These are phyloP conservation scores for Trichonephila inaurata DNA, from an alignment of 1,140 invertebrate genomes.

Conservation along the genomic window DNA sequence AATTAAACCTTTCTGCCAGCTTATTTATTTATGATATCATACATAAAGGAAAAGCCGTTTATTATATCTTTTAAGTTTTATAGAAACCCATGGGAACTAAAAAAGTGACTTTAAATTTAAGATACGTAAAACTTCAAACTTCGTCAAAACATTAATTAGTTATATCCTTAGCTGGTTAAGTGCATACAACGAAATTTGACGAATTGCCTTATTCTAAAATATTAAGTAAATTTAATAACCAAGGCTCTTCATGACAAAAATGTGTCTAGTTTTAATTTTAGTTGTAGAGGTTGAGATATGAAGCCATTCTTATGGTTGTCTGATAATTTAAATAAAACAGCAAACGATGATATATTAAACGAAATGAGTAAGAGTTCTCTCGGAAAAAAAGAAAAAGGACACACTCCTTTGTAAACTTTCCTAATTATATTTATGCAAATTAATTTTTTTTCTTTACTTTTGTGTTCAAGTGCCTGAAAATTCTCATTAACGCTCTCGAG, in stretches of 20 bases:
- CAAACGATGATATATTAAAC: conserved; percentile 10
- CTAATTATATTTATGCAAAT: conserved; percentile 38
- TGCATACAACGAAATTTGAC: no score
- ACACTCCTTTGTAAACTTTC: background rate
- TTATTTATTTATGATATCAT: background rate
- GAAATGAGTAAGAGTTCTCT: background rate
- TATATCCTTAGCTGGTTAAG: background rate
- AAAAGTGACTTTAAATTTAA: background rate
- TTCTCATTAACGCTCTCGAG: conserved; percentile 14
- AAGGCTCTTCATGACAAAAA: background rate
- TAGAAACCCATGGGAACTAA: background rate
- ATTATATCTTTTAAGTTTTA: no score
- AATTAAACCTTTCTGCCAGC: background rate
- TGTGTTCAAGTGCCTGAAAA: background rate
- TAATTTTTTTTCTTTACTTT: background rate
- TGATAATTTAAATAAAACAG: background rate
- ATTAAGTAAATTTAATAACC: background rate
- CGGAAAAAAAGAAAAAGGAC: no score
- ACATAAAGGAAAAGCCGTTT: background rate
- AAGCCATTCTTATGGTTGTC: background rate
- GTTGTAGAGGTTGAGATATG: background rate
- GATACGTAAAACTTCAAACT: background rate
- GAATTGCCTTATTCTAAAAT: background rate
- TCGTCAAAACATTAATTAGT: background rate
- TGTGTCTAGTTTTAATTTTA: background rate